Evolutionary conservation across 1,140 invertebrate species (phyloP).

Genomic region (Drosophila insularis): DNA sequence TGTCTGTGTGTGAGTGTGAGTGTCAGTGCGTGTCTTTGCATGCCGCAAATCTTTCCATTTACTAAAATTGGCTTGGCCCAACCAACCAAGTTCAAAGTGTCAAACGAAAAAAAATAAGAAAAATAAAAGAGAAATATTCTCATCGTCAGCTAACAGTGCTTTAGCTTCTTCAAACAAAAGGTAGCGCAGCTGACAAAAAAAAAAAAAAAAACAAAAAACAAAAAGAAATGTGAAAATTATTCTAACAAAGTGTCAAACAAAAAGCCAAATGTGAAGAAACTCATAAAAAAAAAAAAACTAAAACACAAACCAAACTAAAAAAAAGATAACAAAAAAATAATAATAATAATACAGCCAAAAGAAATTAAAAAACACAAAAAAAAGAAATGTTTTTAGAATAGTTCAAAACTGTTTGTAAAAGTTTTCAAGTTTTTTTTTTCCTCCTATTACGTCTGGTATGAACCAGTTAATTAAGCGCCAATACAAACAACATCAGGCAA

Average conservation of each 20-base stretch:
- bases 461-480: conserved; percentile 76
- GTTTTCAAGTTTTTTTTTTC: conserved; percentile 43
- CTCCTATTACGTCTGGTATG: conserved; percentile 45
- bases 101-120: not conserved
- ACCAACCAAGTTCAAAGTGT: conserved; percentile 32
- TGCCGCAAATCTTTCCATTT: conserved; percentile 28
- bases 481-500: conserved; percentile 37
- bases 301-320: conserved; percentile 8
- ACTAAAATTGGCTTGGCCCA: conserved; percentile 19
- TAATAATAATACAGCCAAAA: conserved; percentile 65
- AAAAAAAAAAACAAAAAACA: conserved; percentile 10
- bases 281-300: conserved; percentile 61
- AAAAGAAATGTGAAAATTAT: conserved; percentile 16
- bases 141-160: conserved; percentile 50
- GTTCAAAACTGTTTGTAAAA: conserved; percentile 30
- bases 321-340: conserved; percentile 25
- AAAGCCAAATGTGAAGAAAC: conserved; percentile 75
- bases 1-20: conserved; percentile 15
- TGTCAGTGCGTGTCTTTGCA: conserved; percentile 20
- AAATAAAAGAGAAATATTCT: conserved; percentile 4
- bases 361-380: conserved; percentile 42
- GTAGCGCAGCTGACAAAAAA: conserved; percentile 13
- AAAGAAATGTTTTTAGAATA: not conserved
- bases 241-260: conserved; percentile 57
- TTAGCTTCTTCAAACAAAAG: conserved; percentile 57